A percentile compares a stretch with the other conserved stretches of the same genome.
phyloP scores from a whole-genome alignment of 2,113 vertebrate species.

The Pedionomus torquatus region DNA sequence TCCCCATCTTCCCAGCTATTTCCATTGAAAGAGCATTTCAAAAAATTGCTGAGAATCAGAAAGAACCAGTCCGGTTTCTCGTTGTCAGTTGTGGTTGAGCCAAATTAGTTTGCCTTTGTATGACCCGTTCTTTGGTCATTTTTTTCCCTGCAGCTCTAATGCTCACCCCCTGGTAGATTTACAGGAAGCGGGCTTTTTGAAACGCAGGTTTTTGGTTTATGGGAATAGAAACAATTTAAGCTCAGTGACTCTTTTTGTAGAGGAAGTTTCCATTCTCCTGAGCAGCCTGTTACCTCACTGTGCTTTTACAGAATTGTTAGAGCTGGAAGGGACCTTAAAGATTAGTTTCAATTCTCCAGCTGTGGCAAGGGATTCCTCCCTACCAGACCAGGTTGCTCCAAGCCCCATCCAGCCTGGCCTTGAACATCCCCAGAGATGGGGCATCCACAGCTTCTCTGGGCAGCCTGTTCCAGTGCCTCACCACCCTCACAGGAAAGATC shows the following conservation, averaged over 20 bases:
- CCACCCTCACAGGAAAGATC: too few species aligned
- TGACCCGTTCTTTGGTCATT: neutral
- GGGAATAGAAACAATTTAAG: neutral
- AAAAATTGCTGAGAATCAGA: neutral
- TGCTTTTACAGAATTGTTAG: too few species aligned
- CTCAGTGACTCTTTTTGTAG: too few species aligned
- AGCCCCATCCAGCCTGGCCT: too few species aligned
- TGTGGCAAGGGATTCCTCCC: too few species aligned
- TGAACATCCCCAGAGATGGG: too few species aligned
- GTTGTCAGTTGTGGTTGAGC: rapidly evolving
- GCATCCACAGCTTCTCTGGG: too few species aligned
- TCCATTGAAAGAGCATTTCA: neutral
- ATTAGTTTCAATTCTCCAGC: too few species aligned
- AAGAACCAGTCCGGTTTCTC: neutral
- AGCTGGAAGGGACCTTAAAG: too few species aligned
- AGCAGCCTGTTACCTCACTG: rapidly evolving
- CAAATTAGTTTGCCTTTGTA: neutral
- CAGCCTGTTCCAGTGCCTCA: too few species aligned
- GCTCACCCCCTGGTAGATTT: neutral
- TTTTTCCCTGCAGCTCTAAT: neutral
- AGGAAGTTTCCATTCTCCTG: neutral
- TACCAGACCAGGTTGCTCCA: too few species aligned
- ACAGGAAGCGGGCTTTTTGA: neutral
- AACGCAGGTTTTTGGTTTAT: neutral
- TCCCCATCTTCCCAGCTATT: neutral